These are phyloP conservation scores for Actias luna DNA, from an alignment of 2,888 invertebrate genomes.

Conservation along the genomic window DNA sequence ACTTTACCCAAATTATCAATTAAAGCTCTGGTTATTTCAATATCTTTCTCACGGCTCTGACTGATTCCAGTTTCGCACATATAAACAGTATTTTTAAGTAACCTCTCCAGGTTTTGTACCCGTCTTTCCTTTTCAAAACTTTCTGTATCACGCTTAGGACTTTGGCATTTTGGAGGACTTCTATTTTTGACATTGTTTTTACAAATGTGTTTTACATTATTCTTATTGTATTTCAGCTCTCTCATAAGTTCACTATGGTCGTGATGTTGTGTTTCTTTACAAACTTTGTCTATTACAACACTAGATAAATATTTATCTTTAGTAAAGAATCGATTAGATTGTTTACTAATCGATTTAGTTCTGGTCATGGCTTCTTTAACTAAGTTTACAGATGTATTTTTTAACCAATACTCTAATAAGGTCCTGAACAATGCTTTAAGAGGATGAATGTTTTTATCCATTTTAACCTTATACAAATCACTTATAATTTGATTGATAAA, in stretches of 20 bases:
- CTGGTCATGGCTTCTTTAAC: conserved; percentile 41
- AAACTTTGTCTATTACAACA: conserved; percentile 32
- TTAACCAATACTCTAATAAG: conserved; percentile 65
- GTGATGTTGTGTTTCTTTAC: conserved; percentile 55
- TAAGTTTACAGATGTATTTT: conserved; percentile 41
- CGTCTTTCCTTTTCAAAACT: conserved; percentile 58
- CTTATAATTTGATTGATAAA: conserved; percentile 54
- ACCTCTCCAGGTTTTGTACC: conserved; percentile 61
- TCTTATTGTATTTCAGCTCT: conserved; percentile 24
- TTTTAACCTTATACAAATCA: conserved; percentile 54
- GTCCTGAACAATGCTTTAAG: conserved; percentile 58
- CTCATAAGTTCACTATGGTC: conserved; percentile 35
- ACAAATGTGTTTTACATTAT: conserved; percentile 21
- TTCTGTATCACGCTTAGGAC: conserved; percentile 37
- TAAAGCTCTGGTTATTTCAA: conserved; percentile 57
- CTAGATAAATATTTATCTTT: conserved; percentile 57
- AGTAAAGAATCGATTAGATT: conserved; percentile 51
- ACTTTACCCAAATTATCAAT: conserved; percentile 52
- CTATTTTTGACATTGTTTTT: conserved; percentile 24
- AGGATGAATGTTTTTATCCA: conserved; percentile 45
- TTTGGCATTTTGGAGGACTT: conserved; percentile 21
- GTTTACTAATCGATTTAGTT: conserved; percentile 47
- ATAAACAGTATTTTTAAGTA: conserved; percentile 66
- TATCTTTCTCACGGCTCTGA: conserved; percentile 53
- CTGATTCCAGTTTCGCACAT: conserved; percentile 47